Conservation (phyloP, 2,113 vertebrate genomes). For the Pteronura brasiliensis region DNA sequence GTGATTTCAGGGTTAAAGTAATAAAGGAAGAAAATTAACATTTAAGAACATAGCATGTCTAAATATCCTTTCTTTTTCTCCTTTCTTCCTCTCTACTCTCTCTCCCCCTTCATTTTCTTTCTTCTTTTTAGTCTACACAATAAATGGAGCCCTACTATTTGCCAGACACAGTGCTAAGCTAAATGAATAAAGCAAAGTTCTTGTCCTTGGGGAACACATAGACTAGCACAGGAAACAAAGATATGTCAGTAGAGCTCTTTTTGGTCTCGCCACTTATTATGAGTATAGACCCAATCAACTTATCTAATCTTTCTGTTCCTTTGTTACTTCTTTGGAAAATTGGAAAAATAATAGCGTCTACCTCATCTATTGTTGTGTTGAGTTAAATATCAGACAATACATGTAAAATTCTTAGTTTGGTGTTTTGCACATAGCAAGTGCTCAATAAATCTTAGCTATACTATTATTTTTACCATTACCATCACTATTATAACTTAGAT, state of each 20-base stretch:
- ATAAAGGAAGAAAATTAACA: neutral
- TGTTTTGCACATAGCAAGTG: neutral
- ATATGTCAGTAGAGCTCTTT: neutral
- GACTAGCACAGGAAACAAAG: neutral
- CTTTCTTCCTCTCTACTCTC: neutral
- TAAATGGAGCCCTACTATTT: neutral
- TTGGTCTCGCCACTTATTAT: neutral
- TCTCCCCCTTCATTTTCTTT: neutral
- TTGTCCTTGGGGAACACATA: neutral
- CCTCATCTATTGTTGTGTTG: neutral
- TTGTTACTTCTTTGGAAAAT: slow-evolving; percentile 13
- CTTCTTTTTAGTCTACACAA: neutral
- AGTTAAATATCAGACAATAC: neutral
- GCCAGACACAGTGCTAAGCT: neutral
- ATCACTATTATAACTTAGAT: neutral
- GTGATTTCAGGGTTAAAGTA: slow-evolving; percentile 24
- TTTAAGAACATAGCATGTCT: slow-evolving; percentile 8
- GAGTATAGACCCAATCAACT: neutral
- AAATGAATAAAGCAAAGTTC: neutral
- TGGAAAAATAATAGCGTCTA: neutral
- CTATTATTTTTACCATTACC: neutral
- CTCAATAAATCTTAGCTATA: neutral
- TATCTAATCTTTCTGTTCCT: neutral
- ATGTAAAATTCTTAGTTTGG: neutral
- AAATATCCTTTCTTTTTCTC: neutral